Conservation (phyloP, 2,113 vertebrate species). For the Ardeotis arabs region DNA sequence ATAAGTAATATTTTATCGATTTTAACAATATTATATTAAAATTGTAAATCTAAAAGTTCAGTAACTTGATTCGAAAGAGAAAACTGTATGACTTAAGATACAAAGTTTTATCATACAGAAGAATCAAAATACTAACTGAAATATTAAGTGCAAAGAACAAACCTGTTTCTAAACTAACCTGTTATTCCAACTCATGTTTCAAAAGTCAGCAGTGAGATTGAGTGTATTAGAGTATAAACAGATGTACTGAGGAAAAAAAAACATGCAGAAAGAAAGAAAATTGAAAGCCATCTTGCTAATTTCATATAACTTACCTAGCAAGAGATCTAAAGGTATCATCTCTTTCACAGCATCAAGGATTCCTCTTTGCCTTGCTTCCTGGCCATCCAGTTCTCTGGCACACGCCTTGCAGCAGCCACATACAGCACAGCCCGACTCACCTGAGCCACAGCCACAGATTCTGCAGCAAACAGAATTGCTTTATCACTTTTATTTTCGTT, state of each 20-base stretch:
- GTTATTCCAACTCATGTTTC: background rate
- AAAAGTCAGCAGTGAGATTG: background rate
- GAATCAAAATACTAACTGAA: background rate
- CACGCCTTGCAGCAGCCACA: conserved; percentile 99
- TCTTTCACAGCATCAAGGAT: conserved; percentile 99
- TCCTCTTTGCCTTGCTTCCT: conserved; percentile 95
- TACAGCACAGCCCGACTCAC: conserved; percentile 95
- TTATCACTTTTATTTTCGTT: background rate
- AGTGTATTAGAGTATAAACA: background rate
- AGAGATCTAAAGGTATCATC: conserved; percentile 97
- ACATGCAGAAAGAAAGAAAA: background rate
- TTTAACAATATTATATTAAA: background rate
- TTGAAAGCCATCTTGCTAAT: background rate
- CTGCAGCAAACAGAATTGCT: conserved; percentile 70
- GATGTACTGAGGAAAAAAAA: background rate
- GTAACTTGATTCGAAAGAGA: background rate
- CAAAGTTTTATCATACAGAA: background rate
- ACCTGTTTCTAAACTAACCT: background rate
- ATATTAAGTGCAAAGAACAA: background rate
- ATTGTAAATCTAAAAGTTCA: background rate
- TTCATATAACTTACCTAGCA: conserved; percentile 82
- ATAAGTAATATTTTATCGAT: background rate
- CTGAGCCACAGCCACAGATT: conserved; percentile 97
- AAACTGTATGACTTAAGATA: background rate
- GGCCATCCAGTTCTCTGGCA: conserved; percentile 95